Base-by-base conservation (phyloP, 30 jellyfish, hydroid and myxozoan species). In the Hydractinia symbiolongicarpus region DNA sequence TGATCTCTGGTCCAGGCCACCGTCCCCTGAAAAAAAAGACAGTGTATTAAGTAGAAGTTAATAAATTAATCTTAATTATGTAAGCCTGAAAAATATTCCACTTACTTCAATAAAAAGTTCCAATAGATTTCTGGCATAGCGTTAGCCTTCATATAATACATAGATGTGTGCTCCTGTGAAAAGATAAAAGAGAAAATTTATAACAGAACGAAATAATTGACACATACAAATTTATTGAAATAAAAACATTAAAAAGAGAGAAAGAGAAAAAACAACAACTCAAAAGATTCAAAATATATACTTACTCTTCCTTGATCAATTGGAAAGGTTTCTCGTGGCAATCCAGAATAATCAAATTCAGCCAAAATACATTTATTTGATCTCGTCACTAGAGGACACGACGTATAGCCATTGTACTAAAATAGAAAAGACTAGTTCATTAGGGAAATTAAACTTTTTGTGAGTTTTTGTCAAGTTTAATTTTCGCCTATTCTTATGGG, bases 291-390 rank as follows among this genome's bases (percentile, higher is more conserved):
- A 30, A 30, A 30, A 30, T 30, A 30, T 30, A 30, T 0, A 11
- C 44, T 14, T 61, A 86, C 98, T 93, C 74, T 78, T 58, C 89
- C 94, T 83, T 91, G 98, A 79, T 91, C 96, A 72, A 91, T 15
- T 16, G 98, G 98, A 72, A 91, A 86, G 16, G 98, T 91, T 73
- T 91, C 98, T 83, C 73, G 67, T 19, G 98, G 98, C 50, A 49
- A 78, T 5, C 86, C 96, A 52, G 64, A 69, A 58, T 79, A 91
- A 76, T 91, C 78, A 84, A 91, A 91, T 67, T 91, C 98, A 6
- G 98, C 98, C 52, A 91, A 53, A 50, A 91, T 85, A 73, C 98
- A 91, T 67, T 73, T 86, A 20, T 83, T 73, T 71, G 87, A 77
- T 30, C 90, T 88, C 20, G 98, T 91, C 5, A 91, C 53, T 50